Percentiles rank a stretch among this genome's conserved stretches.
phyloP scores from a whole-genome alignment of 2,113 vertebrate species.

The Lichenostomus cassidix region DNA sequence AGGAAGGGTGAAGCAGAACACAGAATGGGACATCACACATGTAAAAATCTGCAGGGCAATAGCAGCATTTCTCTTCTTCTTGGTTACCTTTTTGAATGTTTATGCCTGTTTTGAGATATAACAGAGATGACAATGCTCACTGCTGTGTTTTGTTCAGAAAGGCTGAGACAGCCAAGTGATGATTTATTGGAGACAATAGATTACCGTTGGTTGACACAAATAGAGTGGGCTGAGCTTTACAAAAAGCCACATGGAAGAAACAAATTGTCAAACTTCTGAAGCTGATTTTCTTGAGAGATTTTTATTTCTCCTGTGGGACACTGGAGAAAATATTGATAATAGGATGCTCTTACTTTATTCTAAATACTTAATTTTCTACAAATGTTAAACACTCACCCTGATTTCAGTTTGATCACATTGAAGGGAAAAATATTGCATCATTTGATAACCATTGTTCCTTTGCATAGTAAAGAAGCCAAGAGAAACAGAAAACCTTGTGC shows the following conservation, averaged over 20 bases:
- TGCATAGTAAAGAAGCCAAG: conserved; percentile 47
- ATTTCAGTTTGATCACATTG: not conserved
- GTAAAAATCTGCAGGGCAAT: not conserved
- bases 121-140: not conserved
- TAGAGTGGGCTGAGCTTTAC: not conserved
- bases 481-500: conserved; percentile 28
- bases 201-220: not conserved
- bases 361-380: not conserved
- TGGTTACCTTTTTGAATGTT: not conserved
- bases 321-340: not conserved
- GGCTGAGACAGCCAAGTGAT: not conserved
- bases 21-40: not conserved
- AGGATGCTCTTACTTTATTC: not conserved
- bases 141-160: not conserved
- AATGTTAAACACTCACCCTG: not conserved
- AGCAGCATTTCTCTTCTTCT: not conserved
- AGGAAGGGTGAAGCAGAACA: not conserved
- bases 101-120: not conserved
- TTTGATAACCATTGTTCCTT: conserved; percentile 35
- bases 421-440: conserved; percentile 32
- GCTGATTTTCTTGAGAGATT: not conserved
- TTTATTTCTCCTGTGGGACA: not conserved
- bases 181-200: conserved; percentile 17
- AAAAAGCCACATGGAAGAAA: not conserved
- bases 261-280: not conserved